Base-by-base conservation (phyloP, 1,140 invertebrate genomes). In the Panagrolaimus sp. region DNA sequence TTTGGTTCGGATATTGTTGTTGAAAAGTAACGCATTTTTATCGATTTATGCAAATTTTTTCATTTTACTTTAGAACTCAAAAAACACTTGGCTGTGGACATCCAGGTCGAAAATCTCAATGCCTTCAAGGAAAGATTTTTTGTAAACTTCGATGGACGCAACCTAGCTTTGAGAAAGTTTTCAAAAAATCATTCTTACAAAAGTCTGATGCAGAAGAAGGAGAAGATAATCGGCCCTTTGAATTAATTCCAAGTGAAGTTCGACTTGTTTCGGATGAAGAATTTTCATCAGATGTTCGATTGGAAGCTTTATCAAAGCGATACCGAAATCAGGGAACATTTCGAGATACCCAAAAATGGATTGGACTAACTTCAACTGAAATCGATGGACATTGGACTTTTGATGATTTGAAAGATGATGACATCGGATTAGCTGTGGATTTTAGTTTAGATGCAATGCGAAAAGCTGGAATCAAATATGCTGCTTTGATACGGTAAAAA, bases 1-100 rank as follows among this genome's bases (percentile, higher is more conserved):
- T 76, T 76, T 71, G 74, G 76, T 15, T 78, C 72, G 3, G 74
- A 75, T 45, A 48, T 73, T 38, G 62, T 55, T 32, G 28, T 67
- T 9, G 65, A 43, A 45, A 62, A 72, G 73, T 74, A 62, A 2
- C 7, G 32, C 32, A 12, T n/a, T 28, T 69, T 24, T 9, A 7
- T 1, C 63, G 38, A 43, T 4, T 65, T 65, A 5, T 24, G 8
- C 17, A 15, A 14, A 43, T 38, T 43, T 71, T 71, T 26, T 15
- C n/a, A 55, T 73, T 9, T 73, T 78, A 21, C 8, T 58, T 58
- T 12, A 58, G 52, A 6, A 58, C 52, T 21, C 28, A 12, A 4
- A 58, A 58, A 58, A 26, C 21, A 8, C 21, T 79, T 45, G 75
- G 75, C 15, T 76, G 76, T 38, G 74, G 75, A n/a, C 63, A 26